Base-by-base conservation (phyloP, 2,888 invertebrate genomes). In the Melanotus villosus region DNA sequence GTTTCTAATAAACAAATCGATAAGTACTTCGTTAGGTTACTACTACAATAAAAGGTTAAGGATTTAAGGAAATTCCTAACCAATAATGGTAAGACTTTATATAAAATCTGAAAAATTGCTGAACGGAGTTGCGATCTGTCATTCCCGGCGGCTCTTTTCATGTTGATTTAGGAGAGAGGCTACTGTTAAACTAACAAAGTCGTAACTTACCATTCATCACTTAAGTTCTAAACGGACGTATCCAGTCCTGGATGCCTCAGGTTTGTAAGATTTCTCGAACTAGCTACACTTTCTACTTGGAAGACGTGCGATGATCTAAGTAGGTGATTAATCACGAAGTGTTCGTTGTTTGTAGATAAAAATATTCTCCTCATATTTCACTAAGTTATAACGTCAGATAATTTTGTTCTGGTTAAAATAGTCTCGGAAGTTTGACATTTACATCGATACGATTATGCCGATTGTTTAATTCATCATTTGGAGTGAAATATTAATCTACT, bases 101-200 rank as follows among this genome's bases (percentile, higher is more conserved):
- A 52, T 26, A 52, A 62, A 62, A 62, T 34, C 43, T 62, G 62
- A 62, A 62, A 62, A 52, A 50, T 50, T 62, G 23, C 52, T 38
- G 26, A 23, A 52, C 12, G 23, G 36, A 30, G 23, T 47, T 52
- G 47, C 38, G 23, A 62, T 62, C 36, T 62, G 50, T 62, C 38
- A 62, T 19, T 30, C 18, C 41, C 47, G 50, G 50, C 26, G 50
- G 52, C 32, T 52, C 32, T 52, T 52, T 47, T 47, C 45, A 10
- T 18, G 32, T 52, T 52, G 52, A 52, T 23, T 32, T 52, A 18
- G 32, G 18, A 52, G 16, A 16, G 18, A 18, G 32, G 32, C 18
- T 32, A 32, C 52, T 32, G 47, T 23, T 47, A 47, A 47, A 47
- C 47, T 47, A 47, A 47, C 47, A 47, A 47, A 47, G 47, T 23